These are phyloP conservation scores for Onychostoma macrolepis DNA, from an alignment of 2,113 vertebrate species.

Conservation along the genomic window DNA sequence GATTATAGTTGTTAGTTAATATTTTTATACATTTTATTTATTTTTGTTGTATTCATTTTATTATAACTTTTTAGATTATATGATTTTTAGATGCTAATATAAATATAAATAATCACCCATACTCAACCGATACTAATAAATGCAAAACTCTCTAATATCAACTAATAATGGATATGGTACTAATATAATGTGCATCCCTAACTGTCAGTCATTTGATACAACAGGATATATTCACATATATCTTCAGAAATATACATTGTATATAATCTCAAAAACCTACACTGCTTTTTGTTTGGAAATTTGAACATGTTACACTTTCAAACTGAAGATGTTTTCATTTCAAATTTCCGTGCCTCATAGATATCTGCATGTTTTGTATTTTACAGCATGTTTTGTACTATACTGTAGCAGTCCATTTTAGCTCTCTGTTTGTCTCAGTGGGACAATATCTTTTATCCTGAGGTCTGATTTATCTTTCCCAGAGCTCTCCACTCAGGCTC, in stretches of 20 bases:
- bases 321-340: neutral
- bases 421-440: neutral
- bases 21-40: neutral
- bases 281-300: neutral
- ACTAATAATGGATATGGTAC: neutral
- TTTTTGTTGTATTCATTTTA: neutral
- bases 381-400: neutral
- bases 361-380: neutral
- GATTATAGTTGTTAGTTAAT: neutral
- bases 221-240: neutral
- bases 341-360: neutral
- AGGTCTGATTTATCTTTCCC: conserved; percentile 37
- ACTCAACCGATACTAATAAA: neutral
- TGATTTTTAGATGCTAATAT: too few relatives aligned
- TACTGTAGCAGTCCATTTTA: neutral
- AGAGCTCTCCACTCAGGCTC: conserved; percentile 6
- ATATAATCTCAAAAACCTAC: neutral
- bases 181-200: neutral
- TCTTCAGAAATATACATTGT: neutral
- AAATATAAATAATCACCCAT: neutral
- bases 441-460: conserved; percentile 10
- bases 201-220: neutral
- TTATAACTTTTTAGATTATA: neutral
- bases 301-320: neutral
- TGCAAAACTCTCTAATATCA: neutral